These are phyloP conservation scores for Chrysomela aeneicollis DNA, from an alignment of 2,888 invertebrate genomes.

Conservation along the genomic window DNA sequence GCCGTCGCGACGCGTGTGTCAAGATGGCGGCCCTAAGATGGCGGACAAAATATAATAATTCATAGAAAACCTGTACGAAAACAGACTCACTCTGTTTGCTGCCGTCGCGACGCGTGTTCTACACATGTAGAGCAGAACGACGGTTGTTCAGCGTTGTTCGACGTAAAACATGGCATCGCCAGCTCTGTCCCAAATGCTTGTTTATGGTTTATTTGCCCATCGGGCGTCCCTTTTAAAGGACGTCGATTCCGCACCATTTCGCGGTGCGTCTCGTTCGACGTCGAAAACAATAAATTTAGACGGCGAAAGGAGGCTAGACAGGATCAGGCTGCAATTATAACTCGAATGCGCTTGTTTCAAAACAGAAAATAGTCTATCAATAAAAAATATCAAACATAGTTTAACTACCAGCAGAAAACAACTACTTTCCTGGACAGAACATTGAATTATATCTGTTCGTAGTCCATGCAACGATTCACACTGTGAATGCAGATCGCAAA, in stretches of 20 bases:
- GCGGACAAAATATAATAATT: too few relatives aligned
- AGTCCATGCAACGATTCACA: too few relatives aligned
- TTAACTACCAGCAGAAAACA: too few relatives aligned
- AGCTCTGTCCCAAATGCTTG: constrained; percentile 57
- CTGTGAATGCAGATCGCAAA: too few relatives aligned
- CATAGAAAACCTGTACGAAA: too few relatives aligned
- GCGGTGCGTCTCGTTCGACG: constrained; percentile 29
- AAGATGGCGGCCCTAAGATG: too few relatives aligned
- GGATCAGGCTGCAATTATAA: not conserved
- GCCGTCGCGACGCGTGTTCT: constrained; percentile 60
- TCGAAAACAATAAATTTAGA: constrained; percentile 25
- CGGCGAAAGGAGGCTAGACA: not conserved
- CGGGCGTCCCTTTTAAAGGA: constrained; percentile 55
- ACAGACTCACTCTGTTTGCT: not conserved
- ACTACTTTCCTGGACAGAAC: too few relatives aligned
- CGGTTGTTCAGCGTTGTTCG: constrained; percentile 53
- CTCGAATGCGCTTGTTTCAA: too few relatives aligned
- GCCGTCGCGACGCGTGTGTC: too few relatives aligned
- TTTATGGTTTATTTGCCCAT: constrained; percentile 58
- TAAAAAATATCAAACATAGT: too few relatives aligned
- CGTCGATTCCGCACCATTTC: constrained; percentile 57
- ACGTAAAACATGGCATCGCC: constrained; percentile 57
- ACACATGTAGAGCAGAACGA: constrained; percentile 61
- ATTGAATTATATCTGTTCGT: too few relatives aligned
- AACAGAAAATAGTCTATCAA: too few relatives aligned